Evolutionary conservation across 2,113 vertebrate species (phyloP).

Genomic region (Terrapene triunguis): DNA sequence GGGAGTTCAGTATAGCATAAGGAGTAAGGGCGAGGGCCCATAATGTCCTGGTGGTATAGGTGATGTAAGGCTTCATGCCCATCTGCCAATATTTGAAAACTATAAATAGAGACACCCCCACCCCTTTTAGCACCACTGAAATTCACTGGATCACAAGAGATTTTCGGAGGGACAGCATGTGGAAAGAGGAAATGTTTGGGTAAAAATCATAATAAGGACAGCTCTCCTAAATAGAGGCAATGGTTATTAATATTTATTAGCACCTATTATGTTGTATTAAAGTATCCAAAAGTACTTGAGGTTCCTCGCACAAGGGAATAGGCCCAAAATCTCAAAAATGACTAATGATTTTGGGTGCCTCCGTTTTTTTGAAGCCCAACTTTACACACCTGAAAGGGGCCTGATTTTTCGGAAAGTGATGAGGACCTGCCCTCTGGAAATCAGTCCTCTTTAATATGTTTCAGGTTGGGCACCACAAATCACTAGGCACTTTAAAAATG

Average conservation of each 20-base stretch:
- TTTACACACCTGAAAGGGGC: background rate
- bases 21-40: background rate
- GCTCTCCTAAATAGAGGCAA: accelerated
- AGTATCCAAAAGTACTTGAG: accelerated
- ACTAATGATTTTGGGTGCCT: background rate
- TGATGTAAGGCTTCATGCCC: background rate
- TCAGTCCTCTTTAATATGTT: background rate
- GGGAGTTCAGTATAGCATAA: background rate
- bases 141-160: background rate
- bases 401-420: background rate
- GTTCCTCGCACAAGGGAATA: background rate
- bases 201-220: background rate
- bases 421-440: accelerated
- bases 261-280: background rate
- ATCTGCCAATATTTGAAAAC: background rate
- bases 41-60: background rate
- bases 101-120: background rate
- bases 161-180: background rate
- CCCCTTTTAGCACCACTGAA: constrained; percentile 22
- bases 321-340: background rate
- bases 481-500: background rate
- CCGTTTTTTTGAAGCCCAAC: accelerated
- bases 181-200: background rate
- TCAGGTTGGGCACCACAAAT: accelerated
- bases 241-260: background rate